phyloP scores from a whole-genome alignment of 2,888 invertebrate species.

The Folsomia candida region DNA sequence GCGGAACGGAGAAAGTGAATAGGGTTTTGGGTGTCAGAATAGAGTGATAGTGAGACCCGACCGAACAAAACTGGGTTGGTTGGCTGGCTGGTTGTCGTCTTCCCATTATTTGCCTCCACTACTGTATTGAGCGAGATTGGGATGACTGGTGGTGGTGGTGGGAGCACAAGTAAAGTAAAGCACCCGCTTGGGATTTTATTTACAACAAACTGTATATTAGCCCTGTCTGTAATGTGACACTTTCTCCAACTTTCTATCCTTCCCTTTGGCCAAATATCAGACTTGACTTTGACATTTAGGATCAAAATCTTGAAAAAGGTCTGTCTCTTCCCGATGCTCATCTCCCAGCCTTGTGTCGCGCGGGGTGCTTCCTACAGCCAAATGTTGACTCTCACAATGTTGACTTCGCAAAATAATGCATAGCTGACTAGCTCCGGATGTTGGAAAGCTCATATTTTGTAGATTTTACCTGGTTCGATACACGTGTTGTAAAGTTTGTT shows the following conservation, averaged over 20 bases:
- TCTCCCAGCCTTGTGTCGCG: neutral
- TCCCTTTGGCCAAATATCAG: slow-evolving; percentile 13
- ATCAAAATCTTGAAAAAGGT: slow-evolving; percentile 9
- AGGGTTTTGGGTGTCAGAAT: neutral
- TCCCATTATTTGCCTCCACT: neutral
- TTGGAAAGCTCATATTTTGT: no score
- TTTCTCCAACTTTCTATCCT: slow-evolving; percentile 2
- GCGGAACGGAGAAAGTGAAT: neutral
- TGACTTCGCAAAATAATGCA: slow-evolving; percentile 6
- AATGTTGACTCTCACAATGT: slow-evolving; percentile 1
- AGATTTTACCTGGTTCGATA: no score
- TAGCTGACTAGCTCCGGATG: no score
- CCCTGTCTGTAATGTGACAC: slow-evolving; percentile 17
- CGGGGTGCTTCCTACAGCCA: neutral
- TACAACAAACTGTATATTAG: slow-evolving; percentile 14
- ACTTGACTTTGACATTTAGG: slow-evolving; percentile 20
- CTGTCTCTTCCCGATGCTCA: neutral
- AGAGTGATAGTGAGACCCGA: neutral
- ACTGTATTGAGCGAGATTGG: neutral
- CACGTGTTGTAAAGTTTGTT: no score
- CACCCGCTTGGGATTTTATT: slow-evolving; percentile 20
- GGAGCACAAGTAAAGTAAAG: neutral
- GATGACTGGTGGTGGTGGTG: neutral
- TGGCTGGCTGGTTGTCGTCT: neutral
- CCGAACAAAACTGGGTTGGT: neutral